Evolutionary conservation across 2,797 vertebrate species (phyloP).

Genomic region (Gymnothorax javanicus): DNA sequence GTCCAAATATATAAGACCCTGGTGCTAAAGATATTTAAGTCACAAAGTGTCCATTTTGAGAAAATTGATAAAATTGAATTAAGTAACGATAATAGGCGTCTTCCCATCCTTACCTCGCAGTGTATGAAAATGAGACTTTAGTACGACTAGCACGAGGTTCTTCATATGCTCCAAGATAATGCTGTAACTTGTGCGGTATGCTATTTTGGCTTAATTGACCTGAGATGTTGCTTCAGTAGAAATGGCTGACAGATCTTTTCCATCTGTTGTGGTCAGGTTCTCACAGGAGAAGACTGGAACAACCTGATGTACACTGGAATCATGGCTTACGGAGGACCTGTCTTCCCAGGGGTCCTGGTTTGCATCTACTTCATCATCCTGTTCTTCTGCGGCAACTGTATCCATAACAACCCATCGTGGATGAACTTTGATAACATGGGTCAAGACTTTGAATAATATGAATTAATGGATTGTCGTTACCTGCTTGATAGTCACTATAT

Average conservation of each 20-base stretch:
- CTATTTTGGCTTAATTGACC: background rate
- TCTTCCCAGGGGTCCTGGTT: slow-evolving; percentile 89
- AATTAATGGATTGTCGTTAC: background rate
- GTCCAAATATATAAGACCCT: too few species aligned
- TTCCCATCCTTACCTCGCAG: too few species aligned
- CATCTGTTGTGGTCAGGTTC: slow-evolving; percentile 71
- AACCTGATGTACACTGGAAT: slow-evolving; percentile 94
- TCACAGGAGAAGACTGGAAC: slow-evolving; percentile 96
- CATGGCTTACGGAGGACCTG: slow-evolving; percentile 90
- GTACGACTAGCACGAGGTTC: too few species aligned
- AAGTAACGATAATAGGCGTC: too few species aligned
- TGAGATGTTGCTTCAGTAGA: background rate
- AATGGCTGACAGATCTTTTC: background rate
- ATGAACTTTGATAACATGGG: background rate
- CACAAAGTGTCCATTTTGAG: too few species aligned
- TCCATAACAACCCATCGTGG: slow-evolving; percentile 66
- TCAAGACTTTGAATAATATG: background rate
- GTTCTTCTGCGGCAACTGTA: slow-evolving; percentile 96
- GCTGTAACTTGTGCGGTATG: background rate
- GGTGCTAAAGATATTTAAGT: too few species aligned
- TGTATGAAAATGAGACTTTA: too few species aligned
- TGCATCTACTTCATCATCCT: slow-evolving; percentile 94
- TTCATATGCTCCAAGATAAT: background rate
- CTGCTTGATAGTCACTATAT: background rate
- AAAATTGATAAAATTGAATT: too few species aligned